Evolutionary conservation across 2,888 invertebrate species (phyloP), one percentile per base, ranked within the genome.

Genomic region (Theristus sp.): DNA sequence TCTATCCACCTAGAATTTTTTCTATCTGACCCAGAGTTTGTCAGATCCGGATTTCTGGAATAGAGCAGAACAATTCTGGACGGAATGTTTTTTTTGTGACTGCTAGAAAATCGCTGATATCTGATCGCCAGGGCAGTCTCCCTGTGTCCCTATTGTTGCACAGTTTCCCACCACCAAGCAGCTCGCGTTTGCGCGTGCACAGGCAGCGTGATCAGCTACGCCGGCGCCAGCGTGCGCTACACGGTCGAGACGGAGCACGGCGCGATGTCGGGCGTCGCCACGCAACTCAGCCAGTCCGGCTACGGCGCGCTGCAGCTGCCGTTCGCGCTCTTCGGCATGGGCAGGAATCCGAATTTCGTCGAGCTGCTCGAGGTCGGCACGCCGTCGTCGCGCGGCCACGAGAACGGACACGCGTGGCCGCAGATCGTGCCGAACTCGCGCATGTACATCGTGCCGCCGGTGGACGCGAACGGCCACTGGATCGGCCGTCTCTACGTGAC

Each of bases 291-390:
- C 24, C 49, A 49, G n/a, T n/a, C 49, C 20, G 49, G 49, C n/a
- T 49, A 49, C n/a, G n/a, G 49, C 3, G 83, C 90, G 1, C 80
- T 98, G n/a, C 89, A 91, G 75, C 77, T 94, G 61, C 96, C 98
- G 0, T 98, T 89, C 75, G 86, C 86, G 0, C 85, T 91, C 65
- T 96, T 98, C 76, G 98, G 98, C 1, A 79, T 99, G n/a, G 98
- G 96, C 1, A 82, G 91, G 62, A 91, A 91, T 47, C 94, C 96
- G 1, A 98, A 98, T 77, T 98, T 96, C 78, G 87, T 98, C 0
- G 94, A 96, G 71, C 82, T 82, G 20, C 77, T 96, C 46, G 83
- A 82, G 60, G 87, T 91, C 1, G 87, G 89, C 13, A 70, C 80
- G 22, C 75, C 77, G 28, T 64, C 64, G 46, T 20, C 26, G 17